Percentiles rank a stretch among this genome's conserved stretches.
These are phyloP conservation scores for human (Homo sapiens) DNA, from an alignment of 2,113 vertebrate species.

Conservation along the genomic window GRCh38 chr5:148696001-148696500, in stretches of 20 bases:
- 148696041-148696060: conserved; percentile 11
- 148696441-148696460: background rate
- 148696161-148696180: background rate
- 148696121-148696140: conserved; percentile 3
- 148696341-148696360: conserved; percentile 20
- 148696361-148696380: conserved; percentile 33
- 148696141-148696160: conserved; percentile 27
- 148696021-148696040: background rate
- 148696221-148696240: conserved; percentile 3
- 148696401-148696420: conserved; percentile 28
- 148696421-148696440: background rate
- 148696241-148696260: background rate
- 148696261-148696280: background rate
- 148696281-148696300: conserved; percentile 47
- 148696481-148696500: background rate
- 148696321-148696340: background rate
- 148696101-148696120: background rate
- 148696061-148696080: background rate
- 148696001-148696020: background rate
- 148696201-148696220: background rate
- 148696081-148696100: conserved; percentile 21
- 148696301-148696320: conserved; percentile 31
- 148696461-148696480: background rate
- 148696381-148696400: conserved; percentile 8
- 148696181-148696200: conserved; percentile 32